These are phyloP conservation scores for Hemicrepidius hirtus DNA, from an alignment of 2,888 invertebrate species.

Conservation along the genomic window DNA sequence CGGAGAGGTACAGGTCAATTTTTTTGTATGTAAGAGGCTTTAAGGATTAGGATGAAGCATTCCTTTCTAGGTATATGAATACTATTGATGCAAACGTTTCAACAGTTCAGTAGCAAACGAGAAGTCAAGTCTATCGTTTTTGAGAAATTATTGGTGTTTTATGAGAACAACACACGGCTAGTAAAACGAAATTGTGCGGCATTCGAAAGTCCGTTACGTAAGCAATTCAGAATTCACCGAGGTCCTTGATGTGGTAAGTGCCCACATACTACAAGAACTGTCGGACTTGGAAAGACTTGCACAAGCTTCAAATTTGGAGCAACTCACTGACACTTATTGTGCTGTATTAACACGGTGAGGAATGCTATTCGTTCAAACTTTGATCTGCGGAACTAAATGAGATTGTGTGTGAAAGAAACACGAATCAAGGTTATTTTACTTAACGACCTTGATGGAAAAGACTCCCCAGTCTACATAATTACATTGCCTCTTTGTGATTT, in stretches of 20 bases:
- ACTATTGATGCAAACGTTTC: background rate
- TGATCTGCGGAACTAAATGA: slow-evolving; percentile 43
- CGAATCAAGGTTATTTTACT: slow-evolving; percentile 61
- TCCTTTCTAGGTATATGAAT: background rate
- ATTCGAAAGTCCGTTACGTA: slow-evolving; percentile 87
- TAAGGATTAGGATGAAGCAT: background rate
- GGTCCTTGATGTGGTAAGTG: slow-evolving; percentile 91
- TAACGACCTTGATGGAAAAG: slow-evolving; percentile 60
- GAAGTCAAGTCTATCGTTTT: slow-evolving; percentile 8
- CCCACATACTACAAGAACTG: slow-evolving; percentile 43
- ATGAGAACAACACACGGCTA: slow-evolving; percentile 27
- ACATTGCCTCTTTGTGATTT: slow-evolving; percentile 30
- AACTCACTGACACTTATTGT: slow-evolving; percentile 19
- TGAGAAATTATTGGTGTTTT: slow-evolving; percentile 20
- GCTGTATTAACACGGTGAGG: slow-evolving; percentile 20
- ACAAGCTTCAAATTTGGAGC: slow-evolving; percentile 33
- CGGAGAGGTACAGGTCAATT: too few relatives aligned
- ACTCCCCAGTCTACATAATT: slow-evolving; percentile 51
- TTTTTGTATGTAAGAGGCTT: background rate
- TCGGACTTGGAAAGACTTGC: slow-evolving; percentile 34
- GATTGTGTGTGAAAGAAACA: slow-evolving; percentile 60
- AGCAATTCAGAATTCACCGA: slow-evolving; percentile 81
- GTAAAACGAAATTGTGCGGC: slow-evolving; percentile 74
- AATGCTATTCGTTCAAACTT: slow-evolving; percentile 35
- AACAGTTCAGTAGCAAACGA: background rate